Percentiles rank a stretch among this genome's conserved stretches.
These are phyloP conservation scores for Ylistrum balloti DNA, from an alignment of 1,140 invertebrate genomes.

Conservation along the genomic window DNA sequence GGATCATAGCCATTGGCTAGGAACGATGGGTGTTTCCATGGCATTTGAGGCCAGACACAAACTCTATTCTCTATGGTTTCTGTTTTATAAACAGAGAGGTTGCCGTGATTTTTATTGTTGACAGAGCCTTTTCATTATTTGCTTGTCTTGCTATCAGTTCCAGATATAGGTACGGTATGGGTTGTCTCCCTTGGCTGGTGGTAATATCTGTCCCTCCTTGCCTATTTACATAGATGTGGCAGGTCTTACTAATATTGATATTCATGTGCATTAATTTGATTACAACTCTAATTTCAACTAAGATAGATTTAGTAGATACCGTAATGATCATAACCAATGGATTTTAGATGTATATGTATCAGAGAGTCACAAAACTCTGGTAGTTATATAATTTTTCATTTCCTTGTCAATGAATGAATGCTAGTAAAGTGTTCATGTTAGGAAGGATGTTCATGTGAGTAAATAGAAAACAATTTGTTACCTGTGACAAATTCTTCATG, in stretches of 20 bases:
- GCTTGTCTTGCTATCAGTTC: not conserved
- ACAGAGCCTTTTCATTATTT: not conserved
- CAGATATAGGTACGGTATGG: constrained; percentile 37
- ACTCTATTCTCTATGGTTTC: not conserved
- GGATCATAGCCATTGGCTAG: no score
- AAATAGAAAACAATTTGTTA: no score
- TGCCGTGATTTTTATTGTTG: not conserved
- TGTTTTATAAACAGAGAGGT: not conserved
- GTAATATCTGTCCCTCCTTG: not conserved
- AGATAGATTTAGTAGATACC: not conserved
- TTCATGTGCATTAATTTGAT: not conserved
- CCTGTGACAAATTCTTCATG: no score
- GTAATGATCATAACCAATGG: no score
- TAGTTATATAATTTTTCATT: not conserved
- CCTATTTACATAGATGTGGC: not conserved
- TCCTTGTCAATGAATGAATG: not conserved
- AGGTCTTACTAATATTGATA: not conserved
- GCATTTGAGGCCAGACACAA: not conserved
- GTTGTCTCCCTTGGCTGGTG: constrained; percentile 10
- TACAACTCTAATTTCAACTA: not conserved
- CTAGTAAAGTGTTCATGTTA: no score
- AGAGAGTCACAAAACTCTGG: no score
- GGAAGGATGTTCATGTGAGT: no score
- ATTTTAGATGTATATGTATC: no score
- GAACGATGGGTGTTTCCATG: no score